A percentile compares a stretch with the other conserved stretches of the same genome.
Evolutionary conservation across 2,888 invertebrate species (phyloP).

Genomic region (Mystacides longicornis): DNA sequence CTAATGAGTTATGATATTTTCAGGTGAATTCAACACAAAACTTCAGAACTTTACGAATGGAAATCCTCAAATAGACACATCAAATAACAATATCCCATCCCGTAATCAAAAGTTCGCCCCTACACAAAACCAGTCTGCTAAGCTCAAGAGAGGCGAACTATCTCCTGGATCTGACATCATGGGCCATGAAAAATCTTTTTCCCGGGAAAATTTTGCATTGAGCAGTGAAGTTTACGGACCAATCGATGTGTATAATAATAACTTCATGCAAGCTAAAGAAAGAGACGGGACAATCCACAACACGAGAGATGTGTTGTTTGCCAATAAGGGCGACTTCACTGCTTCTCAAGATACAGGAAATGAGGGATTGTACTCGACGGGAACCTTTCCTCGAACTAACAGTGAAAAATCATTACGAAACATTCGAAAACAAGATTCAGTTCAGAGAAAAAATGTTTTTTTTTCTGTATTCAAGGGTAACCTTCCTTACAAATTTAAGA

Average conservation of each 20-base stretch:
- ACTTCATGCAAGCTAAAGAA: slow-evolving; percentile 24
- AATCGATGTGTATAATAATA: slow-evolving; percentile 26
- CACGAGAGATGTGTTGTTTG: neutral
- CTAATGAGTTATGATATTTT: too few relatives aligned
- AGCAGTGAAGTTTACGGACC: slow-evolving; percentile 17
- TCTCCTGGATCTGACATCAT: slow-evolving; percentile 6
- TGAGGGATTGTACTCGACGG: slow-evolving; percentile 33
- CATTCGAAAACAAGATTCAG: slow-evolving; percentile 40
- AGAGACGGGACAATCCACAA: neutral
- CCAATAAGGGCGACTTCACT: neutral
- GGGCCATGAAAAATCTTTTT: slow-evolving; percentile 6
- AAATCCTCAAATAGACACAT: neutral
- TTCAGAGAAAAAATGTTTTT: slow-evolving; percentile 33
- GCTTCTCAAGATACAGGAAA: neutral
- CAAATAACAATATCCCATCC: neutral
- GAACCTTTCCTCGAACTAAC: slow-evolving; percentile 28
- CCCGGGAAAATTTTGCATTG: slow-evolving; percentile 17
- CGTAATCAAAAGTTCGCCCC: neutral
- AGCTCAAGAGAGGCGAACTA: slow-evolving; percentile 32
- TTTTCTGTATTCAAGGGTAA: slow-evolving; percentile 41
- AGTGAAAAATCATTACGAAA: slow-evolving; percentile 34
- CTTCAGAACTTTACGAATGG: neutral
- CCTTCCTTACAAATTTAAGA: slow-evolving; percentile 86
- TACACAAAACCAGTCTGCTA: slow-evolving; percentile 27
- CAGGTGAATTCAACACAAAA: neutral